Evolutionary conservation across 23 tunicate genomes (phyloP), one percentile per base, ranked within the genome.

Genomic region (Botrylloides violaceus): DNA sequence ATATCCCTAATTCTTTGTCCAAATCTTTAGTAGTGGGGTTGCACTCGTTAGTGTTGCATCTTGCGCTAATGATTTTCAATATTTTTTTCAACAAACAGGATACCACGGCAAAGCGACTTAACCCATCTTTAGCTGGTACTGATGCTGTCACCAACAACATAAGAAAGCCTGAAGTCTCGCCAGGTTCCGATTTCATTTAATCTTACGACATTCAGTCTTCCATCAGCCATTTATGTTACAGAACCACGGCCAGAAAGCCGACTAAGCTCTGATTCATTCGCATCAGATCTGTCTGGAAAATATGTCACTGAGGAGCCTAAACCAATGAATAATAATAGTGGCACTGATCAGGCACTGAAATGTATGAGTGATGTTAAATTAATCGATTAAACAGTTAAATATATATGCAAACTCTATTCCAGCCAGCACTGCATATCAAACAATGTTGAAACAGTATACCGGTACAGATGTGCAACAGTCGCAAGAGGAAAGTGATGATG

Each of bases 341-440:
- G 12, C 55, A 47, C 55, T 47, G 55, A 12, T 47, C n/a, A n/a
- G n/a, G n/a, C n/a, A n/a, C n/a, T 15, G 55, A 48, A 18, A 49
- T 19, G n/a, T 19, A 49, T 49, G n/a, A 49, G n/a, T 49, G 58
- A 49, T 49, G n/a, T 49, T 49, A 49, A 0, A 49, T 49, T 19
- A 19, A 49, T 1, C n/a, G 58, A 49, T 19, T 49, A 20, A 49
- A 49, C 58, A 49, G 19, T 21, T 49, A 19, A 19, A 20, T 49
- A 19, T 19, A 20, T n/a, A n/a, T 64, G 31, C 70, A 64, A 21
- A 23, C 25, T 78, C 2, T 63, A n/a, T 59, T 36, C 34, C 66
- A 87, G 95, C 82, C 29, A 80, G 70, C 64, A 77, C 95, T 4
- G 95, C 86, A 43, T 87, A 87, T 56, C 82, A 76, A 53, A 80